Evolutionary conservation across 2,113 vertebrate genomes (phyloP).

Genomic region (Burhinus oedicnemus): DNA sequence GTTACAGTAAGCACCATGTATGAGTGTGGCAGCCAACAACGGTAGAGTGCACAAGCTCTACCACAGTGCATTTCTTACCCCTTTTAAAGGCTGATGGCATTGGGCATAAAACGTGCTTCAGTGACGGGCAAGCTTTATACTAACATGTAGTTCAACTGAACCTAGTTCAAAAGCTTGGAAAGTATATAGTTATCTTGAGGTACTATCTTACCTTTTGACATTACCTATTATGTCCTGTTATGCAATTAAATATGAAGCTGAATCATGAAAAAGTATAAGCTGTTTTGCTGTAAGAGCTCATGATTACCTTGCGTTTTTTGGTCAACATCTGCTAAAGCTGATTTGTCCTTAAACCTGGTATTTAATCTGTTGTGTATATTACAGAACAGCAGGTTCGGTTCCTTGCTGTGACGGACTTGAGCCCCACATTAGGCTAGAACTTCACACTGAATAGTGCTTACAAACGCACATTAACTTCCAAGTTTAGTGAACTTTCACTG

Average conservation of each 20-base stretch:
- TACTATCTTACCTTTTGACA: not conserved
- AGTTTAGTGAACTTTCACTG: not conserved
- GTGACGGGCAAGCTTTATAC: rapidly evolving
- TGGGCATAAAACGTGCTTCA: not conserved
- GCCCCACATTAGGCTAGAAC: not conserved
- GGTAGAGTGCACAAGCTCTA: not conserved
- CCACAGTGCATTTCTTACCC: not conserved
- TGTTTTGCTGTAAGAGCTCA: slow-evolving; percentile 5
- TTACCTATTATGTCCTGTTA: not conserved
- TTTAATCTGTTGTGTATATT: not conserved
- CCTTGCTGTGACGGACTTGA: not conserved
- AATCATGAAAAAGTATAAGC: not conserved
- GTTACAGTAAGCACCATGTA: rapidly evolving
- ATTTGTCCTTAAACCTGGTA: slow-evolving; percentile 2
- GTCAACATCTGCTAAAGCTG: slow-evolving; percentile 42
- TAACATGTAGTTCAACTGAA: not conserved
- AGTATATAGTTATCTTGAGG: not conserved
- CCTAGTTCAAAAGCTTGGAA: not conserved
- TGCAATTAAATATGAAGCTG: not conserved
- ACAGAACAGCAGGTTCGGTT: slow-evolving; percentile 5
- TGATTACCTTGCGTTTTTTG: slow-evolving; percentile 22
- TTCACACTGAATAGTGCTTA: not conserved
- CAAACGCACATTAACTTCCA: not conserved
- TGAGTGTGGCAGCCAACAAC: not conserved
- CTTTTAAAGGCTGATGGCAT: not conserved